Base-by-base conservation (phyloP, 2,888 invertebrate species). In the Erebia aethiops region DNA sequence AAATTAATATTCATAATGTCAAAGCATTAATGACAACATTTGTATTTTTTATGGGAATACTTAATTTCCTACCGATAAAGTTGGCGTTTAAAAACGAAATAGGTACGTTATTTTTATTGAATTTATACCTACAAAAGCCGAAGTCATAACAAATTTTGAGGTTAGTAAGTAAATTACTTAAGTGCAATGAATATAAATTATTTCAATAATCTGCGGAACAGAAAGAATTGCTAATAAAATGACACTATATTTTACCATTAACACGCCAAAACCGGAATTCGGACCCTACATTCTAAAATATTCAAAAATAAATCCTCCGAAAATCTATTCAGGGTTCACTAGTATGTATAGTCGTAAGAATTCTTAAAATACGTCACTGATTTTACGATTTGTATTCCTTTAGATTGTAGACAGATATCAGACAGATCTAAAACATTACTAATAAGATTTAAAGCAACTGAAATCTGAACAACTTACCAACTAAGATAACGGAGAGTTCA, bases 1-100 rank as follows among this genome's bases (percentile, higher is more conserved):
- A 60, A 67, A 71, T 71, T 60, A 71, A 71, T 71, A 71, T 71
- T 71, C 69, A 70, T 69, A 69, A 69, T 60, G 69, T 67, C 67
- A 61, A 66, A 58, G 43, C 51, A 61, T 71, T 69, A 71, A 64
- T 67, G 69, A 43, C 67, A 69, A 63, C 56, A 67, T 64, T 67
- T 64, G 60, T 52, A 21, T 71, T 46, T 74, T 60, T 69, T 69
- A 60, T 67, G 18, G 62, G 64, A 70, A 67, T 68, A 68, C 65
- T 26, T 73, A 73, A 73, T 71, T 71, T 71, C 56, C 57, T 52
- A 69, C 41, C 56, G 63, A 63, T 60, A 71, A 63, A 67, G 68
- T 49, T 35, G 60, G 21, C 49, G 21, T 62, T 62, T 49, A 14
- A 58, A 21, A n/a, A 66, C 51, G 10, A 61, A 54, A 70, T 43